phyloP scores from a whole-genome alignment of 2,797 vertebrate genomes.

The Florisuga fusca region DNA sequence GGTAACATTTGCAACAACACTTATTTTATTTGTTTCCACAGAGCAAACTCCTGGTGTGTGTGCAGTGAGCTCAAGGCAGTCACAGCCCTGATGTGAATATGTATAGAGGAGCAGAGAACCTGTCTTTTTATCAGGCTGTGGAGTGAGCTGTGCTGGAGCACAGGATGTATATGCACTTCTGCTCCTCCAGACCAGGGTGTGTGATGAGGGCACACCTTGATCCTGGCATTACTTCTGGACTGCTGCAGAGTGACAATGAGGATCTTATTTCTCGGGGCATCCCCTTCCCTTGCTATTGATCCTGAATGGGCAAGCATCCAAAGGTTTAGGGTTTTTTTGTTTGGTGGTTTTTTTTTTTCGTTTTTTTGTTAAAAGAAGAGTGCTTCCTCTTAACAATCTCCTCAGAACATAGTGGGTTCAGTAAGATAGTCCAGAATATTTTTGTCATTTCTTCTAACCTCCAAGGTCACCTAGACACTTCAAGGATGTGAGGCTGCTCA shows the following conservation, averaged over 20 bases:
- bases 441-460: background rate
- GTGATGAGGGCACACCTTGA: background rate
- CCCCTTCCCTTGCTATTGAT: background rate
- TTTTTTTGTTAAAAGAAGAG: background rate
- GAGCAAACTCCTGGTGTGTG: background rate
- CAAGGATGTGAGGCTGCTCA: background rate
- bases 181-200: background rate
- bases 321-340: too few species aligned
- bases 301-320: background rate
- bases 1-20: background rate
- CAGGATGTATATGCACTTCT: background rate
- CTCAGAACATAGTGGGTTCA: background rate
- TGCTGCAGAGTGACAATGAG: background rate
- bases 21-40: background rate
- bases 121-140: background rate
- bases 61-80: background rate
- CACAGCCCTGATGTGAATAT: fast-evolving
- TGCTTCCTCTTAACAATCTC: background rate
- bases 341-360: too few species aligned
- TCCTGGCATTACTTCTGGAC: background rate
- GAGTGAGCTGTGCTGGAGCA: background rate
- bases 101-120: background rate
- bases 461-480: slow-evolving; percentile 45
- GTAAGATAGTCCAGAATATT: background rate
- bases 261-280: background rate